phyloP scores from a whole-genome alignment of 2,888 invertebrate genomes.

The Crocallis elinguaria region DNA sequence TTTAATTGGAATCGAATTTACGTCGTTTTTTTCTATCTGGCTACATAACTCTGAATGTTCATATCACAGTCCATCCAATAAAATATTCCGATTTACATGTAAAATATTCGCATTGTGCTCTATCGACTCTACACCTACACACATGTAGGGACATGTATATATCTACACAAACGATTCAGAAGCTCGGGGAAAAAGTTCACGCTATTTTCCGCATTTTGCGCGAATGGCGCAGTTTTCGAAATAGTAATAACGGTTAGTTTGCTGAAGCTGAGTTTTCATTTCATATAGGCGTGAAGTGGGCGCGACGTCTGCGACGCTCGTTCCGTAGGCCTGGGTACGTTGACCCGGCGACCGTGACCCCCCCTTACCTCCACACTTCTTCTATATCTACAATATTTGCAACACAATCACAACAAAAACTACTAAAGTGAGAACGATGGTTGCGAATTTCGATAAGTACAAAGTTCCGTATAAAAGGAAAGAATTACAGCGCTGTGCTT shows the following conservation, averaged over 20 bases:
- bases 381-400: conserved; percentile 24
- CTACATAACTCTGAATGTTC: too few species aligned
- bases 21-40: too few species aligned
- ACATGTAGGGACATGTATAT: too few species aligned
- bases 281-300: conserved; percentile 44
- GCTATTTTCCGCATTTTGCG: conserved; percentile 5
- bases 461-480: neutral
- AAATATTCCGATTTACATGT: too few species aligned
- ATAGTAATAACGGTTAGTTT: conserved; percentile 41
- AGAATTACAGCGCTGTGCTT: too few species aligned
- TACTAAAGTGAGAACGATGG: too few species aligned
- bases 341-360: conserved; percentile 79
- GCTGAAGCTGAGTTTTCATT: conserved; percentile 39
- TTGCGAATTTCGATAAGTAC: neutral
- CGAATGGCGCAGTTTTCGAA: conserved; percentile 34
- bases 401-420: conserved; percentile 5
- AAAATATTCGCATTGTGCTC: too few species aligned
- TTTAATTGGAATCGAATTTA: too few species aligned
- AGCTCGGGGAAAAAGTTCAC: conserved; percentile 2
- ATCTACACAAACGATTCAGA: neutral
- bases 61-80: too few species aligned
- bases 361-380: conserved; percentile 30
- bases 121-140: too few species aligned
- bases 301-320: conserved; percentile 55
- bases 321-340: conserved; percentile 49